Evolutionary conservation across 2,797 vertebrate species (phyloP).

Genomic region (Clamator glandarius): DNA sequence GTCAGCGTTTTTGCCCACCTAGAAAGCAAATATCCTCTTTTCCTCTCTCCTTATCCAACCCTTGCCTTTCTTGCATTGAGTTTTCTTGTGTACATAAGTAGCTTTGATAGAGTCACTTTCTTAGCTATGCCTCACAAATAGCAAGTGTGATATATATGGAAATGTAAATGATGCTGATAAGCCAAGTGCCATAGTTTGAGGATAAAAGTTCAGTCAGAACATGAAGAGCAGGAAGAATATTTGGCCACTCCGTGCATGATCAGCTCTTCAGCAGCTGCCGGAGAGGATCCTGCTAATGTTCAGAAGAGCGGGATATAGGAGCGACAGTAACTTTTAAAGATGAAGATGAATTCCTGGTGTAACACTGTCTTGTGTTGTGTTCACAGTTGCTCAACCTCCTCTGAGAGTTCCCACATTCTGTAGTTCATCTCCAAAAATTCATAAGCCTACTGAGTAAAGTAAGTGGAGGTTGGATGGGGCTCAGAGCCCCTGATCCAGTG

Average conservation of each 20-base stretch:
- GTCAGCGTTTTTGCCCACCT: conserved; percentile 41
- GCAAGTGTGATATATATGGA: background rate
- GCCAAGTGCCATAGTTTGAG: background rate
- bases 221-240: background rate
- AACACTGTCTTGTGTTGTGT: background rate
- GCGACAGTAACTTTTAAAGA: background rate
- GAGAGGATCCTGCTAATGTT: background rate
- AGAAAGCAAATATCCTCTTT: background rate
- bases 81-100: background rate
- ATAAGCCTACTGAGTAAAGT: background rate
- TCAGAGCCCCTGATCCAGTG: too few species aligned
- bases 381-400: background rate
- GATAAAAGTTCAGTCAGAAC: background rate
- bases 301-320: background rate
- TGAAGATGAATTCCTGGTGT: background rate
- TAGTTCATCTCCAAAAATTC: background rate
- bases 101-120: background rate
- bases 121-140: background rate
- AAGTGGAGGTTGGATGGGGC: background rate
- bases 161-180: conserved; percentile 17
- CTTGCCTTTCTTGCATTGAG: background rate
- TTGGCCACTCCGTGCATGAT: background rate
- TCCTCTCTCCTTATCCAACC: background rate
- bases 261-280: background rate
- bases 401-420: background rate